Conservation (phyloP, 2,113 vertebrate species). For the Esox niger region DNA sequence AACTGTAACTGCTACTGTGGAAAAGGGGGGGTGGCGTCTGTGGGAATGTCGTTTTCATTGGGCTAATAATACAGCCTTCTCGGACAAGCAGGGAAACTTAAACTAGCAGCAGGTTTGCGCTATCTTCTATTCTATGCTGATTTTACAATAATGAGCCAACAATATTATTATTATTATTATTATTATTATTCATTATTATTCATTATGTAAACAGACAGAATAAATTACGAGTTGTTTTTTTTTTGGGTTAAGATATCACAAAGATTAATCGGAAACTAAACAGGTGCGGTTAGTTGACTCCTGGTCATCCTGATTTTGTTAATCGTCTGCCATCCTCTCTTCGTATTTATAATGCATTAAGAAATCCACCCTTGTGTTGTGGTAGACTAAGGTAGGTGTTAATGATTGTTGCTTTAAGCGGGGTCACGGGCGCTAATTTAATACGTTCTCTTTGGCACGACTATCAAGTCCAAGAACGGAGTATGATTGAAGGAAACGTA, state of each 20-base stretch:
- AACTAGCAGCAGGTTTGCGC: constrained; percentile 75
- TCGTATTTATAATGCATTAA: constrained; percentile 47
- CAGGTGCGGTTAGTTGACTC: constrained; percentile 54
- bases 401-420: constrained; percentile 36
- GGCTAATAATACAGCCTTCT: constrained; percentile 60
- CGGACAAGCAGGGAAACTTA: constrained; percentile 77
- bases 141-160: constrained; percentile 73
- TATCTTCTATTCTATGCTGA: constrained; percentile 74
- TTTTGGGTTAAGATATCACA: constrained; percentile 58
- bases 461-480: constrained; percentile 18
- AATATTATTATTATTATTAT: constrained; percentile 58
- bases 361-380: constrained; percentile 45
- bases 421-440: constrained; percentile 26
- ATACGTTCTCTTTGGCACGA: constrained; percentile 13
- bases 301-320: constrained; percentile 55
- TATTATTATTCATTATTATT: too few species aligned
- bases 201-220: constrained; percentile 72
- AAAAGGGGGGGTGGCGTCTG: constrained; percentile 31
- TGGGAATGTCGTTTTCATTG: constrained; percentile 65
- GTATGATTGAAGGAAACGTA: constrained; percentile 20
- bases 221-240: constrained; percentile 61
- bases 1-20: constrained; percentile 77
- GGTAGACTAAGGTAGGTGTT: constrained; percentile 30
- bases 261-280: constrained; percentile 69
- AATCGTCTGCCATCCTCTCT: not conserved